phyloP scores from a whole-genome alignment of 2,113 vertebrate species.

The Sinocyclocheilus anshuiensis region DNA sequence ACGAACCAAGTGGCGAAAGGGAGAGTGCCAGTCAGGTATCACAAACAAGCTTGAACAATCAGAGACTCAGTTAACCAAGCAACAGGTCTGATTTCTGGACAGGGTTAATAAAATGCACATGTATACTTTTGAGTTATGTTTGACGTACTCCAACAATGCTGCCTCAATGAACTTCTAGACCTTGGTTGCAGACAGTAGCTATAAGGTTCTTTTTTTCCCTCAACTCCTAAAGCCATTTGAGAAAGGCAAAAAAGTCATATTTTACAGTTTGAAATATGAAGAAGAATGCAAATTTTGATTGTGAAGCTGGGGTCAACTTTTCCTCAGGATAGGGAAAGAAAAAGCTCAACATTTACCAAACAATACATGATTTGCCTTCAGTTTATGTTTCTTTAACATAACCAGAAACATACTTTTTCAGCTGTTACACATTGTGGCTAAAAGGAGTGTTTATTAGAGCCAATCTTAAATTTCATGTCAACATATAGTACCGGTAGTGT shows the following conservation, averaged over 20 bases:
- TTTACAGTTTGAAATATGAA: constrained; percentile 48
- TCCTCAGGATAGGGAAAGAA: constrained; percentile 46
- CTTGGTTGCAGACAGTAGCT: constrained; percentile 28
- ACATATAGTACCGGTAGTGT: constrained; percentile 90
- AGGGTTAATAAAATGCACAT: constrained; percentile 38
- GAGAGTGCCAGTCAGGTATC: constrained; percentile 75
- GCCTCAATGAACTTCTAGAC: constrained; percentile 66
- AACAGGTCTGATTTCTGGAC: constrained; percentile 70
- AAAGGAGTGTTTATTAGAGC: constrained; percentile 71
- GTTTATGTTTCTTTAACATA: constrained; percentile 62
- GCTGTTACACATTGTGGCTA: constrained; percentile 72
- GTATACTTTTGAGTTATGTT: constrained; percentile 47
- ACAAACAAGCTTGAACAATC: constrained; percentile 74
- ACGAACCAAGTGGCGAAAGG: constrained; percentile 81
- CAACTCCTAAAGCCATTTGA: constrained; percentile 62
- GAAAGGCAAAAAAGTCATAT: constrained; percentile 36
- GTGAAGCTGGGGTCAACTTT: constrained; percentile 38
- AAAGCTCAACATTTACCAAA: constrained; percentile 67
- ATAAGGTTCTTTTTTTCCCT: constrained; percentile 38
- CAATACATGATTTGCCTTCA: constrained; percentile 68
- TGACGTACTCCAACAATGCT: constrained; percentile 66
- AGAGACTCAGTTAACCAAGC: constrained; percentile 67
- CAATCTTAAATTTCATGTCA: constrained; percentile 83
- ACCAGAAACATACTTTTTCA: constrained; percentile 66
- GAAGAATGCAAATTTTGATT: constrained; percentile 59